These are phyloP conservation scores for Sminthopsis crassicaudata DNA, from an alignment of 2,113 vertebrate species.

Conservation along the genomic window DNA sequence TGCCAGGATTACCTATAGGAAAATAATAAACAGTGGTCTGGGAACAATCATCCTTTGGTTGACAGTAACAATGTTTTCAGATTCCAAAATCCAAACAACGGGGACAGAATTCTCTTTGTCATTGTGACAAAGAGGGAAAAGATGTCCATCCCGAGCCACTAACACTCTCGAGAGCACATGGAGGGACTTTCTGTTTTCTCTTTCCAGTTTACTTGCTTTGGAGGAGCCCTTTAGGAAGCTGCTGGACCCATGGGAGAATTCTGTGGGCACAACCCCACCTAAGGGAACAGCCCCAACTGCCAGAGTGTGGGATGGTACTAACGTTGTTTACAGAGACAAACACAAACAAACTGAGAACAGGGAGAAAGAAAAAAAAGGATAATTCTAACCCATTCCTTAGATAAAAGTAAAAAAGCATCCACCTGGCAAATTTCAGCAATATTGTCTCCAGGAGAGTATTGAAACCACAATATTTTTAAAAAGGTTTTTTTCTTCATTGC, in stretches of 20 bases:
- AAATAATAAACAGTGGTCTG: conserved; percentile 61
- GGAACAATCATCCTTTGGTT: conserved; percentile 66
- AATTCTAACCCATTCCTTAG: rapidly evolving
- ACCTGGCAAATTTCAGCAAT: rapidly evolving
- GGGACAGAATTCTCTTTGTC: conserved; percentile 69
- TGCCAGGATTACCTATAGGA: conserved; percentile 62
- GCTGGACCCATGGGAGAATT: not conserved
- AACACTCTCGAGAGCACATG: conserved; percentile 36
- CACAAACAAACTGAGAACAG: not conserved
- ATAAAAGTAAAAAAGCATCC: not conserved
- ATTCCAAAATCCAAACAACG: conserved; percentile 17
- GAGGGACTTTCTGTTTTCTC: conserved; percentile 8
- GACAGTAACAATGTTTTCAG: conserved; percentile 58
- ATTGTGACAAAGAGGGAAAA: conserved; percentile 21
- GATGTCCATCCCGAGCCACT: conserved; percentile 6
- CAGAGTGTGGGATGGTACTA: not conserved
- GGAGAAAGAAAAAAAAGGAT: not conserved
- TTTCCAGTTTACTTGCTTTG: not conserved
- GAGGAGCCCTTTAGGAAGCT: not conserved
- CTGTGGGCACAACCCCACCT: not conserved
- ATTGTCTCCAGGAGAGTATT: rapidly evolving
- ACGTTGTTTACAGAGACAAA: not conserved
- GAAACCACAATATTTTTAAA: not conserved
- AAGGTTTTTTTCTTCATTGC: not conserved
- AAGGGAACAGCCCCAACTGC: not conserved